Evolutionary conservation across 2,888 invertebrate species (phyloP), one percentile per base, ranked within the genome.

Genomic region (Pilophorus perplexus): DNA sequence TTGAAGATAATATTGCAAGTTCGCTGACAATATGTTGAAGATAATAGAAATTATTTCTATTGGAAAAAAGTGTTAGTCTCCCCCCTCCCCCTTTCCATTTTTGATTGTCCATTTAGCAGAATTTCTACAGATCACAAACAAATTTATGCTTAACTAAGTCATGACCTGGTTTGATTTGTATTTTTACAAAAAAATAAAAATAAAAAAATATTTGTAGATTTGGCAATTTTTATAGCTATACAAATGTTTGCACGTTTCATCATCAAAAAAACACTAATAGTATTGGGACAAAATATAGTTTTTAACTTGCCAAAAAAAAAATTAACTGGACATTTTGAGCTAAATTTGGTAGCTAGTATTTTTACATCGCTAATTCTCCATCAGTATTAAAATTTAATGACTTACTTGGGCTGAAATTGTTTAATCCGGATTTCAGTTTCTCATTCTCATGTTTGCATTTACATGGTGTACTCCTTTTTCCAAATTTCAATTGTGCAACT

Each of bases 11-110:
- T 67, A 67, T 40, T 55, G 55, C 57, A 59, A 57, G 27, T 65
- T 67, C 65, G 44, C 54, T 69, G 69, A 69, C 69, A 69, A 69
- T 69, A 69, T 69, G 60, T 67, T 67, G 55, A 46, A 42, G 64
- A 64, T 60, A 66, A 55, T 66, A 46, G 33, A n/a, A n/a, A 27
- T 28, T 25, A 46, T 46, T 46, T 46, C 28, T 42, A 60, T 44
- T 25, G 46, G 22, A 60, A n/a, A 59, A 59, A 27, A 20, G 18
- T n/a, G n/a, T n/a, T n/a, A n/a, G n/a, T n/a, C n/a, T n/a, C n/a
- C n/a, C n/a, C n/a, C n/a, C n/a, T n/a, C n/a, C n/a, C n/a, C 60
- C 25, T 46, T 46, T 46, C 28, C 52, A 16, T 16, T 33, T 44
- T 60, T 46, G n/a, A 20, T 12, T 60, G 23, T 28, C 44, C 23